Evolutionary conservation across 2,888 invertebrate genomes (phyloP).

Genomic region (Lasioglossum pauxillum): DNA sequence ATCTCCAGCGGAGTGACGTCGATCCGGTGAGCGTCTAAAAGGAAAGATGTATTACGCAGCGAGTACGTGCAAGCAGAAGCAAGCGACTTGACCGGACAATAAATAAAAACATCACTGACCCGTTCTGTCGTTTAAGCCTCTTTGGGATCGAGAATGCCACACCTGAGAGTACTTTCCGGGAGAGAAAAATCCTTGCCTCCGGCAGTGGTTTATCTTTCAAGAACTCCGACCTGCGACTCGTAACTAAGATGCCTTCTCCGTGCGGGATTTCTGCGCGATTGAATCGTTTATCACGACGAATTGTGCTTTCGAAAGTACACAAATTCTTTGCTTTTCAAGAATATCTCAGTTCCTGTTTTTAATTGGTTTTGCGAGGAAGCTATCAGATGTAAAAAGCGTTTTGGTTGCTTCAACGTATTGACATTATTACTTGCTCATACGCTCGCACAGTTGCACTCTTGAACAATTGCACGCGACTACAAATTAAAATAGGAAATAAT

Average conservation of each 20-base stretch:
- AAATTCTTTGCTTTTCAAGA: too few species aligned
- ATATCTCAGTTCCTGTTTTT: too few species aligned
- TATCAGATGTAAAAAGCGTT: too few species aligned
- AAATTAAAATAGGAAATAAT: too few species aligned
- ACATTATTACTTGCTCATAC: too few species aligned
- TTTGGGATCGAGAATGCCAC: constrained; percentile 1
- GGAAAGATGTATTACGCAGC: constrained; percentile 12
- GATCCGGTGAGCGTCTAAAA: background rate
- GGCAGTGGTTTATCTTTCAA: constrained; percentile 17
- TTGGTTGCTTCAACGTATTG: too few species aligned
- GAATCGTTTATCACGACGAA: too few species aligned
- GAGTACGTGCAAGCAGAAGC: background rate
- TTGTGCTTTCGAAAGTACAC: too few species aligned
- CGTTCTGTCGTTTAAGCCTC: constrained; percentile 20
- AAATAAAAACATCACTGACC: constrained; percentile 34
- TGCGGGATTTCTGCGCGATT: too few species aligned
- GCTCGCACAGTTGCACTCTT: too few species aligned
- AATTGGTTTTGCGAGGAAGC: too few species aligned
- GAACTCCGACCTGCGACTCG: background rate
- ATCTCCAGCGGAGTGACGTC: background rate
- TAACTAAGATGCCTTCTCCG: background rate
- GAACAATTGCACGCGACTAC: too few species aligned
- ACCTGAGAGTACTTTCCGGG: constrained; percentile 12
- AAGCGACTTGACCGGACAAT: background rate
- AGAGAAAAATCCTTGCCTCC: constrained; percentile 24